phyloP scores from a whole-genome alignment of 2,797 vertebrate species.

The Eulemur coronatus region DNA sequence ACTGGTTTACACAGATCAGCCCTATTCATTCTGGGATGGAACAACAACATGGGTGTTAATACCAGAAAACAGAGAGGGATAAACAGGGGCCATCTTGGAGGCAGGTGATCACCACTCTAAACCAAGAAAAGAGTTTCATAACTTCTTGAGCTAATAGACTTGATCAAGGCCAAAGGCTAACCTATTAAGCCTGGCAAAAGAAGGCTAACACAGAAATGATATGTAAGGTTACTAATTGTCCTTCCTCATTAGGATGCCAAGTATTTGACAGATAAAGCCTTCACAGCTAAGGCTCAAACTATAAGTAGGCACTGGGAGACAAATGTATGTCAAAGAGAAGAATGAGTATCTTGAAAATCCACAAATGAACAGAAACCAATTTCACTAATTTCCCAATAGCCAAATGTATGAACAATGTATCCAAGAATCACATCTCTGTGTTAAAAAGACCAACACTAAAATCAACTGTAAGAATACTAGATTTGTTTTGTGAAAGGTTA shows the following conservation, averaged over 20 bases:
- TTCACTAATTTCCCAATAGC: constrained; percentile 31
- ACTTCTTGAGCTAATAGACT: constrained; percentile 23
- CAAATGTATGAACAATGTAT: constrained; percentile 29
- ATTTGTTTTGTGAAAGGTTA: constrained; percentile 5
- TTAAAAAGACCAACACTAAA: constrained; percentile 33
- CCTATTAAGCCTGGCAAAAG: constrained; percentile 29
- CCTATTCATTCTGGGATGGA: neutral
- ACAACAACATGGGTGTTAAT: neutral
- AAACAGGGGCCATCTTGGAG: neutral
- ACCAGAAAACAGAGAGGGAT: neutral
- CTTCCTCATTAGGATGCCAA: constrained; percentile 25
- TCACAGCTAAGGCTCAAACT: constrained; percentile 2
- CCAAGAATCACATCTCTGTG: neutral
- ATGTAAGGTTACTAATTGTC: neutral
- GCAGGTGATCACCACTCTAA: neutral
- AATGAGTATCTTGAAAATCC: constrained; percentile 39
- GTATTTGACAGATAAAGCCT: constrained; percentile 37
- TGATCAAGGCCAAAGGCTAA: constrained; percentile 39
- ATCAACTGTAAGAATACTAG: constrained; percentile 31
- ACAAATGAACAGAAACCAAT: constrained; percentile 19
- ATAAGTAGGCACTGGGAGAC: constrained; percentile 19
- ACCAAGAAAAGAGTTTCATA: neutral
- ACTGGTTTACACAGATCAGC: neutral
- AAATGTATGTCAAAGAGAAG: constrained; percentile 25
- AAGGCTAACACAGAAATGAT: neutral